Conservation (phyloP, 1,140 invertebrate genomes). For the Drosophila subobscura region DNA sequence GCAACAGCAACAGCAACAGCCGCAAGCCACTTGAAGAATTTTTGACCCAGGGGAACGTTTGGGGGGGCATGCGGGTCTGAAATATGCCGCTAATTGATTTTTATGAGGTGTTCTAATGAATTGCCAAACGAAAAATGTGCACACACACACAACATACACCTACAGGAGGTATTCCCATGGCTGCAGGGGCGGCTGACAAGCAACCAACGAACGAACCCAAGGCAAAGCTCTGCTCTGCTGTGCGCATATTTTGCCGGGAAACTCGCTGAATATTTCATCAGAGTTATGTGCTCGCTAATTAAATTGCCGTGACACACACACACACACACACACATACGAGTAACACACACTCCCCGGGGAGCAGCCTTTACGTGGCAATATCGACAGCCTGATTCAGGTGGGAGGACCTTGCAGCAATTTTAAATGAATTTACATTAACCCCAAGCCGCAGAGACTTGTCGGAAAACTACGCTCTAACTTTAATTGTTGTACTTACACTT, state of each 20-base stretch:
- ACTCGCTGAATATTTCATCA: constrained; percentile 79
- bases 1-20: constrained; percentile 3
- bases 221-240: background rate
- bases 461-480: constrained; percentile 30
- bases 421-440: constrained; percentile 76
- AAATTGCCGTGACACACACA: constrained; percentile 76
- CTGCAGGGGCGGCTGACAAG: too few species aligned
- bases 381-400: constrained; percentile 51
- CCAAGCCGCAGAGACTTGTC: constrained; percentile 49
- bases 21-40: constrained; percentile 25
- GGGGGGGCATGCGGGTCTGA: constrained; percentile 2
- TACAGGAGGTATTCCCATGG: constrained; percentile 7
- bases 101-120: constrained; percentile 74
- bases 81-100: constrained; percentile 57
- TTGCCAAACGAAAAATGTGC: constrained; percentile 33
- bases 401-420: constrained; percentile 44
- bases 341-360: constrained; percentile 23
- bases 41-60: constrained; percentile 26
- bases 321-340: constrained; percentile 25
- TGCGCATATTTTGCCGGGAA: constrained; percentile 64
- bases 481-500: constrained; percentile 62
- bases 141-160: constrained; percentile 17
- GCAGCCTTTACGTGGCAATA: constrained; percentile 36
- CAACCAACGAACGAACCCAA: background rate
- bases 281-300: constrained; percentile 79